These are phyloP conservation scores for Pelobates fuscus DNA, from an alignment of 2,113 vertebrate species.

Conservation along the genomic window DNA sequence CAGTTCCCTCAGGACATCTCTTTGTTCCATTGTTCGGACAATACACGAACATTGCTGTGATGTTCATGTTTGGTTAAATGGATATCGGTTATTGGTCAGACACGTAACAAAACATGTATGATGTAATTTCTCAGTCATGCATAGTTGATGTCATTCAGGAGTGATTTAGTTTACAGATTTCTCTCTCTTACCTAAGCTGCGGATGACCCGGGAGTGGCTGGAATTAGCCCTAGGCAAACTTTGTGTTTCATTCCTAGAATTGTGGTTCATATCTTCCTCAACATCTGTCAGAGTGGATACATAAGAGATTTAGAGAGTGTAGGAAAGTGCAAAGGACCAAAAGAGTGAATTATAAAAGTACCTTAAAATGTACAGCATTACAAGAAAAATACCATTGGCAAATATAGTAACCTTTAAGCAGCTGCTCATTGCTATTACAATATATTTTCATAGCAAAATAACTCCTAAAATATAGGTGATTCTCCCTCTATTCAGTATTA, in stretches of 20 bases:
- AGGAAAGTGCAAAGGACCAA: not conserved
- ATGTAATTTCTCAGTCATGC: conserved; percentile 18
- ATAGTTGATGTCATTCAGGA: not conserved
- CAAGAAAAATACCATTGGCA: no score
- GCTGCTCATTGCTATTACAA: no score
- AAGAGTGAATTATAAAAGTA: no score
- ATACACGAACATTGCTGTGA: not conserved
- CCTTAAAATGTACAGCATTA: no score
- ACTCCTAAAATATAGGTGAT: no score
- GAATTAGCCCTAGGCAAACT: conserved; percentile 22
- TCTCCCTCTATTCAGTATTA: no score
- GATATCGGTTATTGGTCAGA: not conserved
- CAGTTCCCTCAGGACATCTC: no score
- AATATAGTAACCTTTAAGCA: no score
- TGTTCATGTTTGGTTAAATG: not conserved
- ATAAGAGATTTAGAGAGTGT: not conserved
- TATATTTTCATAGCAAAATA: no score
- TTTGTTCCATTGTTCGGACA: no score
- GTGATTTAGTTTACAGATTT: not conserved
- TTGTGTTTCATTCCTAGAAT: conserved; percentile 22
- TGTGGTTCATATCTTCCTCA: conserved; percentile 1
- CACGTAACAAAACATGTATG: not conserved
- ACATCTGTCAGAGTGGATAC: conserved; percentile 9
- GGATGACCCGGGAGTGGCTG: conserved; percentile 45
- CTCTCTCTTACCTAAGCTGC: conserved; percentile 35